phyloP scores from a whole-genome alignment of 2,113 vertebrate species.

The Serinus canaria region DNA sequence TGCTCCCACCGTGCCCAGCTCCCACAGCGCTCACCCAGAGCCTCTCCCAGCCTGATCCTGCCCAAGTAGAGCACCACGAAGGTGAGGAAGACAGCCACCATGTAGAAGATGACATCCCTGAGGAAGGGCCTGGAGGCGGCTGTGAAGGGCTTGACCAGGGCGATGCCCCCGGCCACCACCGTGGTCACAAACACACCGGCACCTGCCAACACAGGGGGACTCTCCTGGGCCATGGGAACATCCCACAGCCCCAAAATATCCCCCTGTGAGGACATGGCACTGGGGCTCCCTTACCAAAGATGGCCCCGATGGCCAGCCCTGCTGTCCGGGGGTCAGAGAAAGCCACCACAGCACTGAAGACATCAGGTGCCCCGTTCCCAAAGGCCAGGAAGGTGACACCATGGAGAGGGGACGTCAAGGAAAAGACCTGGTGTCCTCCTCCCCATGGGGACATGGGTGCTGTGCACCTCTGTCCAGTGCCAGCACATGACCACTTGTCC shows the following conservation, averaged over 20 bases:
- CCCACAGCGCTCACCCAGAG: constrained; percentile 72
- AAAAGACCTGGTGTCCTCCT: background rate
- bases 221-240: background rate
- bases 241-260: fast-evolving
- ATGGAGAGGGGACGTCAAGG: constrained; percentile 80
- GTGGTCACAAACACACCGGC: constrained; percentile 96
- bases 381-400: constrained; percentile 97
- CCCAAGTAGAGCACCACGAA: constrained; percentile 84
- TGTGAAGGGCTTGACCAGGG: constrained; percentile 85
- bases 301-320: constrained; percentile 86
- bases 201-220: constrained; percentile 55
- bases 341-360: constrained; percentile 94
- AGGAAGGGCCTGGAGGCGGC: constrained; percentile 94
- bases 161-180: constrained; percentile 87
- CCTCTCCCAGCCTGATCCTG: constrained; percentile 78
- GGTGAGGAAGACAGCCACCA: constrained; percentile 88
- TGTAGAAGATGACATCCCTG: constrained; percentile 91
- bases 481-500: background rate
- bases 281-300: constrained; percentile 83
- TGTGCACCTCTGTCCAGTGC: too few species aligned
- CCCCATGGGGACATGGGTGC: fast-evolving
- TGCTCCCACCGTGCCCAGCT: fast-evolving
- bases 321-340: constrained; percentile 90
- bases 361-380: constrained; percentile 93
- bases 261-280: fast-evolving